phyloP scores from a whole-genome alignment of 2,888 invertebrate species.

The Campaea margaritaria region DNA sequence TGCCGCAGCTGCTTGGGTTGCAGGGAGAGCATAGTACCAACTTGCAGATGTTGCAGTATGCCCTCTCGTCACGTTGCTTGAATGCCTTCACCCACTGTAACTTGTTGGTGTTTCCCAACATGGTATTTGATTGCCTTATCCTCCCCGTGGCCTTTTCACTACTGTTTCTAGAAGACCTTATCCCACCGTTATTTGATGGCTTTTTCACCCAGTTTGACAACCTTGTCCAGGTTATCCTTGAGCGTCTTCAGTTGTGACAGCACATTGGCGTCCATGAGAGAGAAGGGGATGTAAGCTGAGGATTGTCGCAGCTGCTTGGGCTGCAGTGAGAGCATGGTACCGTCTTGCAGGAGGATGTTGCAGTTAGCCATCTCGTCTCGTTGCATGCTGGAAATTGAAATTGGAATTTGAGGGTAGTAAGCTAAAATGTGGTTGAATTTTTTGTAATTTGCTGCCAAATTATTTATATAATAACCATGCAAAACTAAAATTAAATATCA shows the following conservation, averaged over 20 bases:
- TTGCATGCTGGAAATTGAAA: conserved; percentile 67
- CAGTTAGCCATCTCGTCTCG: conserved; percentile 86
- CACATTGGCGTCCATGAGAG: conserved; percentile 73
- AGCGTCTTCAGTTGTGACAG: conserved; percentile 78
- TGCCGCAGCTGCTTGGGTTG: conserved; percentile 82
- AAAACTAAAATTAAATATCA: no score
- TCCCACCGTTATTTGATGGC: conserved; percentile 59
- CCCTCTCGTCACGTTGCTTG: conserved; percentile 79
- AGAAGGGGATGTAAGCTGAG: conserved; percentile 74
- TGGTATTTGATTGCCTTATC: no score
- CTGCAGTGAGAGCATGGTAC: conserved; percentile 86
- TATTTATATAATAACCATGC: no score
- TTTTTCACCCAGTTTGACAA: conserved; percentile 69
- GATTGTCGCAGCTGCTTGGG: conserved; percentile 81
- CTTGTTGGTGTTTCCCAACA: no score
- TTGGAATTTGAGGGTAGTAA: no score
- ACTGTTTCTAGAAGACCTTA: conserved; percentile 44
- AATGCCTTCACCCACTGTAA: no score
- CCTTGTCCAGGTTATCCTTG: conserved; percentile 78
- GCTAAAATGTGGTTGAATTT: no score
- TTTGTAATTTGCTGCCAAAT: no score
- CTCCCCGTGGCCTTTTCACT: no score
- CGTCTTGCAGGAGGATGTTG: conserved; percentile 87
- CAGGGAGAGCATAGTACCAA: conserved; percentile 87
- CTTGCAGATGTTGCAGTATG: conserved; percentile 88